phyloP scores from a whole-genome alignment of 2,113 vertebrate genomes.

The Cryptoleucopteryx plumbea region DNA sequence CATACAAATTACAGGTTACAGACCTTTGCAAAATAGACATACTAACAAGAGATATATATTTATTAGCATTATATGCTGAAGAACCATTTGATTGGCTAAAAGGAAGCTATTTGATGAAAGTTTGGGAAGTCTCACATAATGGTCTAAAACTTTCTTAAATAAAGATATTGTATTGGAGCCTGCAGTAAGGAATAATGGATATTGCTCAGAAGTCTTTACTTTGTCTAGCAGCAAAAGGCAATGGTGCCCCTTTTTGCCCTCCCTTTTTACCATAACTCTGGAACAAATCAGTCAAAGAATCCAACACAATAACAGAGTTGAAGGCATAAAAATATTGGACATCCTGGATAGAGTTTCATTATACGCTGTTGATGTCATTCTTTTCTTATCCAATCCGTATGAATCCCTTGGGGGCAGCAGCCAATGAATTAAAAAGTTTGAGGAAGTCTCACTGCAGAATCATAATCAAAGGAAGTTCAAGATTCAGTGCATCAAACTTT shows the following conservation, averaged over 20 bases:
- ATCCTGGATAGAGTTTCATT: slow-evolving; percentile 33
- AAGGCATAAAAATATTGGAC: slow-evolving; percentile 49
- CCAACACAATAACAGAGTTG: slow-evolving; percentile 51
- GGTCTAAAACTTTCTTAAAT: slow-evolving; percentile 47
- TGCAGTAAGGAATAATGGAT: slow-evolving; percentile 54
- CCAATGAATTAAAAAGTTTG: slow-evolving; percentile 55
- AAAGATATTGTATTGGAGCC: slow-evolving; percentile 48
- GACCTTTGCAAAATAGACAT: not conserved
- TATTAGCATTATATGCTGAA: not conserved
- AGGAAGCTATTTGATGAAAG: slow-evolving; percentile 14
- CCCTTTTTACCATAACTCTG: slow-evolving; percentile 55
- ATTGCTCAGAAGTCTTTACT: slow-evolving; percentile 34
- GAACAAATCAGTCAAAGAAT: slow-evolving; percentile 54
- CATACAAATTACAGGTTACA: not conserved
- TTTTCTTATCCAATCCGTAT: slow-evolving; percentile 47
- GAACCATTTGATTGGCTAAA: not conserved
- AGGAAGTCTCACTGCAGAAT: not conserved
- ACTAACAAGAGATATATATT: slow-evolving; percentile 1
- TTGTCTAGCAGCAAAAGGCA: slow-evolving; percentile 48
- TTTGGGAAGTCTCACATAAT: slow-evolving; percentile 37
- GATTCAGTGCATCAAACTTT: slow-evolving; percentile 7
- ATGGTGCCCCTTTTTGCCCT: slow-evolving; percentile 53
- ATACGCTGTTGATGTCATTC: slow-evolving; percentile 39
- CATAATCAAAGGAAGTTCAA: slow-evolving; percentile 52
- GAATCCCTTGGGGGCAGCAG: slow-evolving; percentile 44